Base-by-base conservation (phyloP, 2,113 vertebrate genomes). In the Pampusana beccarii region DNA sequence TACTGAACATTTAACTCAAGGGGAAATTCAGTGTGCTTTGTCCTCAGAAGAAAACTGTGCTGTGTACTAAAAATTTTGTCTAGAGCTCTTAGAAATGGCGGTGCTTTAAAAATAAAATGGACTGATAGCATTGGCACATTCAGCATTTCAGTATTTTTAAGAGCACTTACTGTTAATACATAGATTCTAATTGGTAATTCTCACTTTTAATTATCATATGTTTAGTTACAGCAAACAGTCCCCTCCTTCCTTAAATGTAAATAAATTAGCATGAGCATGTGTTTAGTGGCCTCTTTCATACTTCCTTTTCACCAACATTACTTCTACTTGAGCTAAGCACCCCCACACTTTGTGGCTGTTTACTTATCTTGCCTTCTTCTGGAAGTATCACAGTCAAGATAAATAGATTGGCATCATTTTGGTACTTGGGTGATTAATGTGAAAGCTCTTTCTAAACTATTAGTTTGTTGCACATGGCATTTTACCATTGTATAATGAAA, bases 281-380 rank as follows among this genome's bases (percentile, higher is more conserved):
- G 80, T 88, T 96, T 88, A 91, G 95, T 92, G 70, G 18, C 25
- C n/a, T 90, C 50, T 86, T 79, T 93, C 50, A 31, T 94, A 92
- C 92, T 94, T 93, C 10, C 24, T 94, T 80, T 88, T 83, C 40
- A 62, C 61, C 51, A 96, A 11, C 4, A 42, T 24, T 82, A 20
- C 36, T 91, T 90, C 56, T 14, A 31, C 25, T 44, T 6, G 2
- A 90, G 86, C 33, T 83, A 88, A 95, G 61, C 20, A 73, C 25
- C 36, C 81, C 81, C 13, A 26, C 85, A 40, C 80, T 82, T 91
- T 82, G 57, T 70, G 72, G 18, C 48, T 79, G 25, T 74, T 85
- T 92, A 72, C 15, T 90, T 42, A 28, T 77, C 46, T 81, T 2
- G 80, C 11, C 0, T 78, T 56, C 31, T 56, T 56, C 31, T 56